Evolutionary conservation across 2,113 vertebrate genomes (phyloP).

Genomic region (Cebus imitator): DNA sequence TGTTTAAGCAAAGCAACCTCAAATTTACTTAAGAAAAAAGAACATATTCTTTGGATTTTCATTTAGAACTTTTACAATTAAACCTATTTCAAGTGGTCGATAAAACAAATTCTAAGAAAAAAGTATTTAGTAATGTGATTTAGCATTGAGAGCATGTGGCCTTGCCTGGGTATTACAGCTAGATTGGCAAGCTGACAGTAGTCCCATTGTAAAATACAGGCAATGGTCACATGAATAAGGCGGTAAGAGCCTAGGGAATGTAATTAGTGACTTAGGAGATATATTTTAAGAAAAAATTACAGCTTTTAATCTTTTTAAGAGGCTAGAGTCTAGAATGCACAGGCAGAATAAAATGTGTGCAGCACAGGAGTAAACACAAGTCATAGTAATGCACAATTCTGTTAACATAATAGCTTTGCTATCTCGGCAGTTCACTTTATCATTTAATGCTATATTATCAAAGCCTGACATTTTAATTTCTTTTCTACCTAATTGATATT

Average conservation of each 20-base stretch:
- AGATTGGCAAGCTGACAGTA: neutral
- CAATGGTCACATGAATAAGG: slow-evolving; percentile 43
- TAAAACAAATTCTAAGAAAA: slow-evolving; percentile 55
- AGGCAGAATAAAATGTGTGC: slow-evolving; percentile 59
- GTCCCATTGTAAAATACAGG: slow-evolving; percentile 21
- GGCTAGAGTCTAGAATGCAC: slow-evolving; percentile 7
- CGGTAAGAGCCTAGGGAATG: neutral
- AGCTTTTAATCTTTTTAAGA: slow-evolving; percentile 73
- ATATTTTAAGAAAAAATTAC: slow-evolving; percentile 58
- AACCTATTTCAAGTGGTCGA: slow-evolving; percentile 28
- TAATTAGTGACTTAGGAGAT: slow-evolving; percentile 62
- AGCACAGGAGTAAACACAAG: slow-evolving; percentile 49
- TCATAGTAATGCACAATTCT: slow-evolving; percentile 30
- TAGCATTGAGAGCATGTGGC: neutral
- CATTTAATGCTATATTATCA: slow-evolving; percentile 70
- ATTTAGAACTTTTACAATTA: slow-evolving; percentile 58
- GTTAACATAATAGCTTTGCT: slow-evolving; percentile 37
- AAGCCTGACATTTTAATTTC: slow-evolving; percentile 69
- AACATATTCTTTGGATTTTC: neutral
- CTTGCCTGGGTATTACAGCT: neutral
- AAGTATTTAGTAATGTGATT: slow-evolving; percentile 25
- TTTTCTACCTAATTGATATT: slow-evolving; percentile 72
- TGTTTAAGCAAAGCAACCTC: neutral
- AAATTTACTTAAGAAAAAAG: slow-evolving; percentile 30
- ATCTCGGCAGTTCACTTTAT: slow-evolving; percentile 47